Conservation (phyloP, 2,797 vertebrate genomes). For the Cuniculus paca region DNA sequence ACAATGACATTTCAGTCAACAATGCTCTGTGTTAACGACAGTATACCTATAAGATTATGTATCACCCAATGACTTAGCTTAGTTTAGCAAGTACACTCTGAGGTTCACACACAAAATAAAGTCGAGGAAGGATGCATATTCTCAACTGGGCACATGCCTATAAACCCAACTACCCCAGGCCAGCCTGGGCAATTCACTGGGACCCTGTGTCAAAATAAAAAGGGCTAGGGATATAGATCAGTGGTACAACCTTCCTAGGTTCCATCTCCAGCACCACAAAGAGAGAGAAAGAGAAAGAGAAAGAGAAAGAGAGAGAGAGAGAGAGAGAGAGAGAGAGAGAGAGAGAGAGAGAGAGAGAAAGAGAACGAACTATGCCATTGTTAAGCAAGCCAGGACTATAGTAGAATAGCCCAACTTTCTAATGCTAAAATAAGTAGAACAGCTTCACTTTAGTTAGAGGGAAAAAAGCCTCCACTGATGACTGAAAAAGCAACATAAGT, state of each 20-base stretch:
- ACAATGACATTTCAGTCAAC: not conserved
- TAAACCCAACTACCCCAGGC: not conserved
- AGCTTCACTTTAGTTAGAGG: not conserved
- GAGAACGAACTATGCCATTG: not conserved
- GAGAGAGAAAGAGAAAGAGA: too few species aligned
- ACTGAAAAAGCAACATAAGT: constrained; percentile 13
- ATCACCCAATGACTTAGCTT: not conserved
- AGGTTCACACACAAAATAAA: not conserved
- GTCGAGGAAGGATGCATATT: not conserved
- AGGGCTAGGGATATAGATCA: not conserved
- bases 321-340: too few species aligned
- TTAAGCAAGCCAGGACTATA: not conserved
- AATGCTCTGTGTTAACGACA: not conserved
- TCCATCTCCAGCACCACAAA: not conserved
- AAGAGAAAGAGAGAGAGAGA: too few species aligned
- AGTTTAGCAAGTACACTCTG: not conserved
- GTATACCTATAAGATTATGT: not conserved
- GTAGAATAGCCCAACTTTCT: not conserved
- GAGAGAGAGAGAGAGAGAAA: too few species aligned
- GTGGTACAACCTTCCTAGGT: not conserved
- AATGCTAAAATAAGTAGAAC: constrained; percentile 50
- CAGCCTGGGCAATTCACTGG: not conserved
- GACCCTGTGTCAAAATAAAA: not conserved
- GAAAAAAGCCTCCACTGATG: not conserved
- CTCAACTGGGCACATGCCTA: not conserved